Evolutionary conservation across 2,797 vertebrate genomes (phyloP), one percentile per base, ranked within the genome.

Genomic region (Notolepis coatsorum): DNA sequence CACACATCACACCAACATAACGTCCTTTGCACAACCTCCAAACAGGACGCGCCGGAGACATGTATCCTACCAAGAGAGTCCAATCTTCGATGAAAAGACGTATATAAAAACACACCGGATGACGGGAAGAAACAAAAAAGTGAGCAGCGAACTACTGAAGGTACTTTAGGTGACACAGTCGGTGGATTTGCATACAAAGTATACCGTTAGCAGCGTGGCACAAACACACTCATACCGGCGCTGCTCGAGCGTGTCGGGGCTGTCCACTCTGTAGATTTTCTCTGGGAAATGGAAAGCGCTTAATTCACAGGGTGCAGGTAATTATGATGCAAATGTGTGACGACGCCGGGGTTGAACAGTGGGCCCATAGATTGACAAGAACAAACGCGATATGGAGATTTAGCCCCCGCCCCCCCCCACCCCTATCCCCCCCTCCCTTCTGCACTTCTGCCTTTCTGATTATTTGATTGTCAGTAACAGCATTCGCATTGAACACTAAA

Each of bases 261-360:
- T 47, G 54, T 58, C 41, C 42, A 61, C 68, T 79, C 71, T 27
- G 25, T 15, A 62, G n/a, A n/a, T n/a, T n/a, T 72, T 65, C 33
- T 13, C 43, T 59, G 64, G 61, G 49, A 84, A 68, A 73, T 49
- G 63, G 42, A 61, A 79, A 68, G 33, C 55, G 57, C 47, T 86
- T 80, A 54, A 79, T 55, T 43, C 78, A 53, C 62, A n/a, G 62
- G 53, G 43, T 65, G 65, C 52, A 57, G 72, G 52, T 75, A 85
- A 90, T 91, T 90, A 85, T 60, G 74, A 90, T 90, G 87, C 85
- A 91, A 91, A 90, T 88, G 71, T 88, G 79, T 86, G 81, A 83
- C 74, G 67, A 76, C 2, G 20, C 67, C 38, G 57, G n/a, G n/a
- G 62, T 81, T 81, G 77, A 82, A 65, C 47, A 55, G 80, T 77